A percentile compares a stretch with the other conserved stretches of the same genome.
These are phyloP conservation scores for Morinoia aosen DNA, from an alignment of 2,888 invertebrate genomes.

Conservation along the genomic window DNA sequence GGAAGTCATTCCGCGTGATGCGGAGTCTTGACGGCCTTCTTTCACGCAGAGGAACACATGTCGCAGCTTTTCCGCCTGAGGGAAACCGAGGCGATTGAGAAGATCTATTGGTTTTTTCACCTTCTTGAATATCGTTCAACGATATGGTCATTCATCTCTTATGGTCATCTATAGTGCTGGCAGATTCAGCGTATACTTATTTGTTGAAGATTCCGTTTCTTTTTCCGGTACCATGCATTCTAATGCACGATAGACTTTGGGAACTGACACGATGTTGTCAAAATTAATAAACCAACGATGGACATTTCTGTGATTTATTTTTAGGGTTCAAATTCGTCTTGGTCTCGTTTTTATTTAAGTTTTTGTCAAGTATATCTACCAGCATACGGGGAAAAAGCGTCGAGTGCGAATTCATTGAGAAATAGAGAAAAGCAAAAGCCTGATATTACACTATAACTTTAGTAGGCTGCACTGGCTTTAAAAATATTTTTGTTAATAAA, in stretches of 20 bases:
- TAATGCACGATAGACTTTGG: background rate
- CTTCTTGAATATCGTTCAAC: background rate
- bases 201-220: background rate
- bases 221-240: background rate
- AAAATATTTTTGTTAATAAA: too few species aligned
- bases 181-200: background rate
- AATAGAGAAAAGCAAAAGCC: too few species aligned
- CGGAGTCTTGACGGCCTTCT: background rate
- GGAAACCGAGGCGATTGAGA: background rate
- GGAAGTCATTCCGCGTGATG: background rate
- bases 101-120: background rate
- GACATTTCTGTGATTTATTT: too few species aligned
- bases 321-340: too few species aligned
- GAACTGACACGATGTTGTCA: background rate
- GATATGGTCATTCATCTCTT: background rate
- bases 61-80: background rate
- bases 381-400: too few species aligned
- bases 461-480: too few species aligned
- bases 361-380: too few species aligned
- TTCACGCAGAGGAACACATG: background rate
- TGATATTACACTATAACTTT: too few species aligned
- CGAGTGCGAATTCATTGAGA: too few species aligned
- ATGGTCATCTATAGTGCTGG: background rate
- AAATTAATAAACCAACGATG: too few species aligned
- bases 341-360: too few species aligned